These are phyloP conservation scores for Sinocyclocheilus maitianheensis DNA, from an alignment of 2,113 vertebrate genomes.

Conservation along the genomic window DNA sequence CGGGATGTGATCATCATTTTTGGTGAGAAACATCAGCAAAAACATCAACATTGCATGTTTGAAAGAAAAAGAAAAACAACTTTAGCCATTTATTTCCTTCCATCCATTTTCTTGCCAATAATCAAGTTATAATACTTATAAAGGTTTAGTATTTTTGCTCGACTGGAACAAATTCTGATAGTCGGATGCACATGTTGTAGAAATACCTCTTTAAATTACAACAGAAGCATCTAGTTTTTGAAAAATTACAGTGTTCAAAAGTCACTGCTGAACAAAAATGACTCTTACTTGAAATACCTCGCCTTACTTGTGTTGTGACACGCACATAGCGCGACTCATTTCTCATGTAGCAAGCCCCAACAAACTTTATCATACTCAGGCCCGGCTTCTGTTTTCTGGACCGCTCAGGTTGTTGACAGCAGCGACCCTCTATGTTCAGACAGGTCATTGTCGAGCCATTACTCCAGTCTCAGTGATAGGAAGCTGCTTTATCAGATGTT, in stretches of 20 bases:
- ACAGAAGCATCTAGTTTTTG: neutral
- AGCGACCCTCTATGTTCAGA: conserved; percentile 57
- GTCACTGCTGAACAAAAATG: neutral
- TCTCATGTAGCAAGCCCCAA: conserved; percentile 41
- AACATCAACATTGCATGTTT: no score
- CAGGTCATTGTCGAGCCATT: conserved; percentile 54
- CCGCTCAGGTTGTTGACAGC: conserved; percentile 64
- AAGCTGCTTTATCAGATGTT: conserved; percentile 67
- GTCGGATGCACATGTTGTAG: no score
- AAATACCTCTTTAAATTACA: no score
- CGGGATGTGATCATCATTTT: no score
- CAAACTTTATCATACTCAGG: conserved; percentile 64
- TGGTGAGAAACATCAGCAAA: no score
- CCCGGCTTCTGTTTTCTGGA: conserved; percentile 67
- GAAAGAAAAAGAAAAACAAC: no score
- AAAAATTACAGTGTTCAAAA: neutral
- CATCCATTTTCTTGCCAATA: no score
- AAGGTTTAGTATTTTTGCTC: no score
- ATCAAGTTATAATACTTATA: no score
- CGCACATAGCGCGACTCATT: neutral
- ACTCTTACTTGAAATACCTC: neutral
- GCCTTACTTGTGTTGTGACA: neutral
- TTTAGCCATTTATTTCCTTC: no score
- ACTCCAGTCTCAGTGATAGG: conserved; percentile 46
- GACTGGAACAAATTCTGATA: no score